These are phyloP conservation scores for Entomobrya proxima DNA, from an alignment of 2,888 invertebrate genomes.

Conservation along the genomic window DNA sequence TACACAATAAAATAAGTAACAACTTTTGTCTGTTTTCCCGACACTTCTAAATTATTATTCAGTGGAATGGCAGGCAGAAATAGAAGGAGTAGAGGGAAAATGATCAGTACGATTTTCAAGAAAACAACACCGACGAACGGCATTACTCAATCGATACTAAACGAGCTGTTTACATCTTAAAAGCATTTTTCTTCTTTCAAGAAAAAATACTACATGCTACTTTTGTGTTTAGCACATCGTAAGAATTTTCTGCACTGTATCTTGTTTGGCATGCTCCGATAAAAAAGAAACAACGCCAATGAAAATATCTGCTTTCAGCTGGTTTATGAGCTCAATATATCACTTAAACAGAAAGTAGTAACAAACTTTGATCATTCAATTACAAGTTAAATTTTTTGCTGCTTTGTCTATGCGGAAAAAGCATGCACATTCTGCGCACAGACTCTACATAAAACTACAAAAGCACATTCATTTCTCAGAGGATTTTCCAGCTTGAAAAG, in stretches of 20 bases:
- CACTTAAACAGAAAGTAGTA: background rate
- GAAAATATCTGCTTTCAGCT: conserved; percentile 27
- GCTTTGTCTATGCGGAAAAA: background rate
- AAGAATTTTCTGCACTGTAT: conserved; percentile 23
- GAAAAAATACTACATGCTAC: conserved; percentile 11
- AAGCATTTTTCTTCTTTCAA: conserved; percentile 40
- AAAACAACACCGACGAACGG: conserved; percentile 12
- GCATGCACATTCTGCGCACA: background rate
- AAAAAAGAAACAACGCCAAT: conserved; percentile 19
- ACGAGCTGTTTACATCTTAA: conserved; percentile 43
- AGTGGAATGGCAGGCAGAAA: background rate
- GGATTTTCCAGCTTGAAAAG: too few species aligned
- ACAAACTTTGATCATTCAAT: conserved; percentile 19
- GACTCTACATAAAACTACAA: too few species aligned
- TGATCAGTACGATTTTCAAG: conserved; percentile 5
- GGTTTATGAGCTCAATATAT: conserved; percentile 20
- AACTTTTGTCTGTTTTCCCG: too few species aligned
- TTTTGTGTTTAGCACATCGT: conserved; percentile 30
- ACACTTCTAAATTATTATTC: too few species aligned
- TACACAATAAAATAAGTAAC: too few species aligned
- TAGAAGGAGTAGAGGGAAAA: background rate
- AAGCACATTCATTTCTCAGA: conserved; percentile 3
- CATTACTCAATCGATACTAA: conserved; percentile 29
- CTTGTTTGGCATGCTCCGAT: conserved; percentile 48
- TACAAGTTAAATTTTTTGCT: background rate